Base-by-base conservation (phyloP, 2,888 invertebrate species). In the Pyrrhosoma nymphula region DNA sequence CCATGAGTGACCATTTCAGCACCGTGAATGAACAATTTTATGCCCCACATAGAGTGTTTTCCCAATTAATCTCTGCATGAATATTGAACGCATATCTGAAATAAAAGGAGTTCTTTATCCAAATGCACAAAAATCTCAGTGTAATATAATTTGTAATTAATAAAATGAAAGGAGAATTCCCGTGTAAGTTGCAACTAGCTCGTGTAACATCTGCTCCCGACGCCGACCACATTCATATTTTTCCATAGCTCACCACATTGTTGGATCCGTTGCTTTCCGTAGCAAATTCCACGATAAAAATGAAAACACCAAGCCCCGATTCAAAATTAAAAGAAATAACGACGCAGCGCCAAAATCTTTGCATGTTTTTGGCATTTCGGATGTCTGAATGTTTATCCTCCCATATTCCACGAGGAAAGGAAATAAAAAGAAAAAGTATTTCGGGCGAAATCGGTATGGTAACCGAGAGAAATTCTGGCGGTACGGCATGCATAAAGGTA, bases 401-500 rank as follows among this genome's bases (percentile, higher is more conserved):
- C 60, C 60, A 20, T 60, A 16, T 16, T 60, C 60, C 2, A 6
- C 69, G 69, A n/a, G 35, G 82, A 82, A 82, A 35, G 82, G 35
- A 30, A 82, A 82, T 82, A 8, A 20, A 26, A 82, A 35, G 82
- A 82, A 69, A 82, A 18, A 82, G 82, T 14, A 82, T 82, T 69
- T 16, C 30, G 35, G 35, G 35, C 35, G 35, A 18, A 82, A 82
- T 82, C 35, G 26, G 82, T 30, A 16, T 35, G 30, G 35, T 82
- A 82, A 82, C 82, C 82, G 82, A 35, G 60, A 23, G 82, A 82
- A 82, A 82, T 82, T 82, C 82, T 18, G 82, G 82, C 35, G 82
- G 35, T 82, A 82, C 35, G 82, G 35, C 35, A 82, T 82, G 35
- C 82, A 82, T 82, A 82, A 82, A 82, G 82, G 82, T 35, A 82